A percentile compares a stretch with the other conserved stretches of the same genome.
Evolutionary conservation across 2,113 vertebrate genomes (phyloP).

Genomic region (Microcebus ravelobensis): DNA sequence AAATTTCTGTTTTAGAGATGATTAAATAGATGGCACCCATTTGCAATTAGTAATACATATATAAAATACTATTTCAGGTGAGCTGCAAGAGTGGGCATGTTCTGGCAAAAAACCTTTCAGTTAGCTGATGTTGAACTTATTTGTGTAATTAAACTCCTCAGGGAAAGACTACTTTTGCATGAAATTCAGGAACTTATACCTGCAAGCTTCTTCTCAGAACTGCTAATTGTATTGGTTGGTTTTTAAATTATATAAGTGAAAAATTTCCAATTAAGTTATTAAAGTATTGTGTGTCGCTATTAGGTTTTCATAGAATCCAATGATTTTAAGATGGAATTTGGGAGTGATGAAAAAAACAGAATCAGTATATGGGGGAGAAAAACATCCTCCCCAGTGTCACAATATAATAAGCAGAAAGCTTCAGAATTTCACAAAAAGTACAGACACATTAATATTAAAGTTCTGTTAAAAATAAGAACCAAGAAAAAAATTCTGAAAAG

Average conservation of each 20-base stretch:
- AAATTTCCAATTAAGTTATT: not conserved
- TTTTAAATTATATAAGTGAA: conserved; percentile 31
- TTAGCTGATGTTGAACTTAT: not conserved
- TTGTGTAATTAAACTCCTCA: not conserved
- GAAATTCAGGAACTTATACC: not conserved
- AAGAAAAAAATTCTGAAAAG: conserved; percentile 33
- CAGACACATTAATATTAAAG: conserved; percentile 7
- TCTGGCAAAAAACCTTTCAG: not conserved
- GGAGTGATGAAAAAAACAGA: conserved; percentile 12
- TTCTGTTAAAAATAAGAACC: conserved; percentile 35
- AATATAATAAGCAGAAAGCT: not conserved
- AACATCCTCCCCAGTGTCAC: not conserved
- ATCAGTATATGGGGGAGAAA: not conserved
- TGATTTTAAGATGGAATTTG: conserved; percentile 44
- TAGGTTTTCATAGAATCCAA: not conserved
- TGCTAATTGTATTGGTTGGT: not conserved
- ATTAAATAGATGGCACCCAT: not conserved
- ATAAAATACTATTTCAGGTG: not conserved
- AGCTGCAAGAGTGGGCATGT: not conserved
- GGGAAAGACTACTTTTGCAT: not conserved
- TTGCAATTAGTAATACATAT: not conserved
- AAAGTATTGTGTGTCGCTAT: not conserved
- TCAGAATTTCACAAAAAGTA: not conserved
- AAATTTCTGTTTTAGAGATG: not conserved
- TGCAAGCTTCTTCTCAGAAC: conserved; percentile 15